phyloP scores from a whole-genome alignment of 2,888 invertebrate species.

The Gandaritis pyraliata region DNA sequence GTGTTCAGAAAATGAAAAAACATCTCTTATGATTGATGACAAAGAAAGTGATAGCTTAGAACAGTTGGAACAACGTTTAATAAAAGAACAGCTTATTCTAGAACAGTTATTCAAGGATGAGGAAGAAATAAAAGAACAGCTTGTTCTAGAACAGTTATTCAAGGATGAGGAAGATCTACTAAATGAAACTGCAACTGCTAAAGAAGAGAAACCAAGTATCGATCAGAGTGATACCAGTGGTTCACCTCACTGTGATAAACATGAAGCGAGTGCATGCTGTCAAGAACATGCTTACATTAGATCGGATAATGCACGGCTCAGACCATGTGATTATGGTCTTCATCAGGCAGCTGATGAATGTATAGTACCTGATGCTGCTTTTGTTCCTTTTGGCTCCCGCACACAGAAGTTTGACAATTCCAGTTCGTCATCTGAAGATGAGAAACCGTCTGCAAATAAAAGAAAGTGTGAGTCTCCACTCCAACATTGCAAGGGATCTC shows the following conservation, averaged over 20 bases:
- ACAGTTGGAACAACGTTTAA: neutral
- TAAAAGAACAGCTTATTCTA: neutral
- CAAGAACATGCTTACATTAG: neutral
- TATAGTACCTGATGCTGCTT: no score
- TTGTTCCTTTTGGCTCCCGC: no score
- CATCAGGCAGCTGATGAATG: neutral
- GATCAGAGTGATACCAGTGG: neutral
- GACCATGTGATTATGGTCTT: neutral
- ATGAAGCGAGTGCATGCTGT: neutral
- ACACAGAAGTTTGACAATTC: no score
- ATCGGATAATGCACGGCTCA: neutral
- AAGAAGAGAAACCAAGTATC: neutral
- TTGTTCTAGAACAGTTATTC: neutral
- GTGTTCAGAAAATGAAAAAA: constrained; percentile 5
- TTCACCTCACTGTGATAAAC: neutral
- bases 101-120: neutral
- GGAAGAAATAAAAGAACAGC: neutral
- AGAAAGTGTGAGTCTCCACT: neutral
- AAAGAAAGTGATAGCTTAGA: neutral
- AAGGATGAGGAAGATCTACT: neutral
- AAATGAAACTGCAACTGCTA: neutral
- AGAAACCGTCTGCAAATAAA: neutral
- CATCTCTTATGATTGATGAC: constrained; percentile 5
- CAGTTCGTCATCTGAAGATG: neutral
- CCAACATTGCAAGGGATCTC: neutral